Evolutionary conservation across 2,797 vertebrate species (phyloP).

Genomic region (Centroberyx gerrardi): DNA sequence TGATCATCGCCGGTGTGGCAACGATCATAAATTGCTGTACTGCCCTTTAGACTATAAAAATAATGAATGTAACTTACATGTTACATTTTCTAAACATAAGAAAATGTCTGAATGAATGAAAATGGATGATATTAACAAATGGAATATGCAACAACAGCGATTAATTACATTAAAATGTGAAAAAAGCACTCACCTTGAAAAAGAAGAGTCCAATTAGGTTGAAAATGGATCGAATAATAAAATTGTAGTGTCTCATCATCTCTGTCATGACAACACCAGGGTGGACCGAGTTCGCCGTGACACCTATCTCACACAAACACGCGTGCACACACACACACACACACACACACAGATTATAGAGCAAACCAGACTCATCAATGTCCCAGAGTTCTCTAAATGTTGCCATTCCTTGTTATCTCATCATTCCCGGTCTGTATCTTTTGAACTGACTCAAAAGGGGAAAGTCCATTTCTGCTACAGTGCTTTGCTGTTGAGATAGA

Average conservation of each 20-base stretch:
- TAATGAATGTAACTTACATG: no score
- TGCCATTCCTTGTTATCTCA: neutral
- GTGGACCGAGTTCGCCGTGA: slow-evolving; percentile 87
- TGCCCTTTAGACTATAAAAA: no score
- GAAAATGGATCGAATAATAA: slow-evolving; percentile 66
- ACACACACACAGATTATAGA: neutral
- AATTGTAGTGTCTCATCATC: slow-evolving; percentile 85
- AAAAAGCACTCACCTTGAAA: slow-evolving; percentile 86
- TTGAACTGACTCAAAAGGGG: neutral
- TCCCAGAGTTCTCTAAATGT: neutral
- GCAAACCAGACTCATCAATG: neutral
- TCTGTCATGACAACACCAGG: slow-evolving; percentile 88
- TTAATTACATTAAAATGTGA: neutral
- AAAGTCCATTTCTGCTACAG: neutral
- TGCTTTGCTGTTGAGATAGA: neutral
- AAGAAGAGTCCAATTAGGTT: slow-evolving; percentile 85
- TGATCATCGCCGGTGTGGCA: no score
- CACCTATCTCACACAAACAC: slow-evolving; percentile 76
- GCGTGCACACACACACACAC: slow-evolving; percentile 11
- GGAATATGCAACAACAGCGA: no score
- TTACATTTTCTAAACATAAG: no score
- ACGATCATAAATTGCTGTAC: no score
- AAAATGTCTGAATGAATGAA: no score
- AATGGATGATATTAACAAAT: no score
- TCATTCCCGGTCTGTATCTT: no score